phyloP scores from a whole-genome alignment of 2,888 invertebrate genomes.

The Nomada goodeniana region DNA sequence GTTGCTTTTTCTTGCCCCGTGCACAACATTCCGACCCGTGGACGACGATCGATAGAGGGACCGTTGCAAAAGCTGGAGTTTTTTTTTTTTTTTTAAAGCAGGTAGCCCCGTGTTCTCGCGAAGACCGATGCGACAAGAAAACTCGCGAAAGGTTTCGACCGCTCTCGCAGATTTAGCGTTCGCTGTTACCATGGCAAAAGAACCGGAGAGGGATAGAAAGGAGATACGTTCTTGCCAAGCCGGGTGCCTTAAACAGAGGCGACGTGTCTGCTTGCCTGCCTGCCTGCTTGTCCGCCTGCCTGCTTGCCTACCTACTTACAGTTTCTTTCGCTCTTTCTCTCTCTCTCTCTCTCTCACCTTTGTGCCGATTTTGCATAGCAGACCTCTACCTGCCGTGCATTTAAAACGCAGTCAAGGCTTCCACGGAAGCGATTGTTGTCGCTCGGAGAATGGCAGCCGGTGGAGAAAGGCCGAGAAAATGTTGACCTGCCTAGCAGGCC shows the following conservation, averaged over 20 bases:
- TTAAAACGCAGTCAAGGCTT: constrained; percentile 76
- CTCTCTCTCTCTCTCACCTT: constrained; percentile 63
- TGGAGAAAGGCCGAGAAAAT: constrained; percentile 71
- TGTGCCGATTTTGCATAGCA: constrained; percentile 76
- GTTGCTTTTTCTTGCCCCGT: neutral
- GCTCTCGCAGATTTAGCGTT: constrained; percentile 40
- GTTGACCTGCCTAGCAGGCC: constrained; percentile 31
- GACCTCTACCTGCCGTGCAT: constrained; percentile 74
- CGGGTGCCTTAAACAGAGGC: constrained; percentile 50
- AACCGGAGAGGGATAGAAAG: constrained; percentile 56
- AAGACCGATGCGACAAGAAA: constrained; percentile 20
- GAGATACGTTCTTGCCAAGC: constrained; percentile 63
- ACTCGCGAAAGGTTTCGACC: constrained; percentile 26
- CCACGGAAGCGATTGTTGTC: constrained; percentile 74
- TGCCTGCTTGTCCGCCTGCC: no score
- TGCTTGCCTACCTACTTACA: no score
- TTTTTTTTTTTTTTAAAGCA: neutral
- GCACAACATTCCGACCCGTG: neutral
- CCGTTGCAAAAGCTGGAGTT: neutral
- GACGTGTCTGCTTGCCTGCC: constrained; percentile 54
- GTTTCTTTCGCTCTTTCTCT: constrained; percentile 17
- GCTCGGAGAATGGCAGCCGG: constrained; percentile 57
- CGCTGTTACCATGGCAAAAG: constrained; percentile 52
- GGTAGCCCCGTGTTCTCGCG: neutral
- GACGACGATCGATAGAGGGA: neutral